phyloP scores from a whole-genome alignment of 1,140 invertebrate genomes.

The Pseudomyrmex sp. region DNA sequence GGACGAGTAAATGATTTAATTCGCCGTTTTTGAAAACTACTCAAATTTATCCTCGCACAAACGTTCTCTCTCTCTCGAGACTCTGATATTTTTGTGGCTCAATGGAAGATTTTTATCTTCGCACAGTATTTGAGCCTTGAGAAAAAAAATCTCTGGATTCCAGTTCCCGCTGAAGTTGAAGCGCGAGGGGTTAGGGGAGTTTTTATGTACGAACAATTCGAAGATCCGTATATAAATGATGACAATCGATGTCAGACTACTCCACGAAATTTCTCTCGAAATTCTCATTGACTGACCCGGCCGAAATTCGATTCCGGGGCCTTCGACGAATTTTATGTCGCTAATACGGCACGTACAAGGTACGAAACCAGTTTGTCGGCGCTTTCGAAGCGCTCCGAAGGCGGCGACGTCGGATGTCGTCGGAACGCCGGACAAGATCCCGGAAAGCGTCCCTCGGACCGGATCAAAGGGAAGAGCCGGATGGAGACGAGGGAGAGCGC shows the following conservation, averaged over 20 bases:
- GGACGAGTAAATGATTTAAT: no score
- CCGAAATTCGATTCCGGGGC: constrained; percentile 51
- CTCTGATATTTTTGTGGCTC: background rate
- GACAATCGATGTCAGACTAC: background rate
- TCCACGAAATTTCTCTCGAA: constrained; percentile 12
- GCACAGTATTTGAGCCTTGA: no score
- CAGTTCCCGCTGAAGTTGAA: background rate
- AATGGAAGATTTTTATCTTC: no score
- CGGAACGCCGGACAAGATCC: constrained; percentile 63
- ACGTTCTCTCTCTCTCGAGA: background rate
- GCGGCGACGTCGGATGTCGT: constrained; percentile 59
- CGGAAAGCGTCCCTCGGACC: constrained; percentile 70
- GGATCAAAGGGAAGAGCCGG: constrained; percentile 68
- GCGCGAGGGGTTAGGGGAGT: background rate
- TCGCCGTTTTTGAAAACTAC: no score
- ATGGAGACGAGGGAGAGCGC: constrained; percentile 32
- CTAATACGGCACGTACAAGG: constrained; percentile 70
- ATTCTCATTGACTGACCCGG: constrained; percentile 37
- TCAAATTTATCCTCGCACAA: no score
- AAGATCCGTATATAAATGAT: background rate
- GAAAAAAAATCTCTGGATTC: background rate
- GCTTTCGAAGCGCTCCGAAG: constrained; percentile 60
- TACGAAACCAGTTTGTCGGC: constrained; percentile 79
- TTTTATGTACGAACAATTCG: background rate
- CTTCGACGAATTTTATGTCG: constrained; percentile 73